Evolutionary conservation across 2,888 invertebrate species (phyloP).

Genomic region (Cantharis lateralis): DNA sequence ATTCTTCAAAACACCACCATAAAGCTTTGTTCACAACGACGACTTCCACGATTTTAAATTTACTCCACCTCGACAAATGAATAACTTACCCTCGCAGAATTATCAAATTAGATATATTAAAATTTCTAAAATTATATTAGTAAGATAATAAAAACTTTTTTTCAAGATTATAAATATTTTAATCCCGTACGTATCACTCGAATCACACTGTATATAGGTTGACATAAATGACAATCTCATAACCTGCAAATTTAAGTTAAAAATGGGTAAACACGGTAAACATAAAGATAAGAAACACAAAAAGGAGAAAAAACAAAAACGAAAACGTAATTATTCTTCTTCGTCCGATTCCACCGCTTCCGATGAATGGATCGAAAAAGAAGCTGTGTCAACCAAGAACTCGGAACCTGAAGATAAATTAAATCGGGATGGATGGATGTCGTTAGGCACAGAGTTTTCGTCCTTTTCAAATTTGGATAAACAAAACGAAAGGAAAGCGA

Average conservation of each 20-base stretch:
- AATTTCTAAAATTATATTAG: not conserved
- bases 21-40: not conserved
- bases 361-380: constrained; percentile 69
- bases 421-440: constrained; percentile 81
- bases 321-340: constrained; percentile 29
- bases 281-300: constrained; percentile 55
- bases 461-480: constrained; percentile 52
- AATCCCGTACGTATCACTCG: not conserved
- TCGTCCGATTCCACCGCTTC: constrained; percentile 42
- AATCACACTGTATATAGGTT: not conserved
- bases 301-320: constrained; percentile 51
- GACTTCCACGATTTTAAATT: not conserved
- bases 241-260: not conserved
- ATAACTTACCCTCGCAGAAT: not conserved
- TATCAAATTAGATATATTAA: not conserved
- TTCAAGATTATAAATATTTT: not conserved
- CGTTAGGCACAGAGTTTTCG: constrained; percentile 57
- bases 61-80: not conserved
- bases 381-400: constrained; percentile 26
- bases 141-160: not conserved
- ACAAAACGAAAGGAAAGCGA: constrained; percentile 56
- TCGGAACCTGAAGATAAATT: constrained; percentile 38
- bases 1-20: not conserved
- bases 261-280: constrained; percentile 43
- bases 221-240: not conserved